Evolutionary conservation across 1,140 invertebrate species (phyloP), one percentile per base, ranked within the genome.

Genomic region (Diabrotica virgifera): DNA sequence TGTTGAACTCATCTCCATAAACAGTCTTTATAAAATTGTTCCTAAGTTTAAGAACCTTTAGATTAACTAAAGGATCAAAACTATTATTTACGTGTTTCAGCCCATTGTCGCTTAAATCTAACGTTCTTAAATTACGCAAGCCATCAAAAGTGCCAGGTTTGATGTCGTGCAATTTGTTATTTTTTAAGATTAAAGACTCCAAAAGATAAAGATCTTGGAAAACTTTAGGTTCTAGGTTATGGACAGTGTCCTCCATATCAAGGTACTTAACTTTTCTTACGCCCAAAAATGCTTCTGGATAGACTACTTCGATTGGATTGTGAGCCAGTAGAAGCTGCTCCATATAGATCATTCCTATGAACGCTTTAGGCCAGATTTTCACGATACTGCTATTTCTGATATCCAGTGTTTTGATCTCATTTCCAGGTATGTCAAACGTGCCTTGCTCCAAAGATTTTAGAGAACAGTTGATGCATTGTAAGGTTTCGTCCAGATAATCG

Each of bases 31-130:
- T 62, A 6, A 59, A 10, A 70, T 78, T 78, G 46, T 75, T 55
- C 11, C 62, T 58, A 24, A 78, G 59, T 62, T 82, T 69, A 5
- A 90, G 69, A 14, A 80, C 75, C 37, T 79, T 76, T 13, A 90
- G 75, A 52, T 83, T 83, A 4, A 72, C 75, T 8, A 90, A 70
- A 6, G 79, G 70, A 12, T 79, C 79, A 60, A 90, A 85, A 11
- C 85, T 83, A 35, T 78, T 80, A 61, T 84, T 82, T 9, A 90
- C 77, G 13, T 73, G 82, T 12, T 70, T 80, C 0, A 89, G 77
- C 6, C 83, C 76, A 72, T 90, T 90, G 4, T 80, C 69, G 0
- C 86, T 87, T 3, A 90, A 71, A 70, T 88, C 84, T 0, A 90
- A 70, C 7, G 65, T 70, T 10, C 77, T 78, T 8, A 89, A 63